These are phyloP conservation scores for Sparus aurata DNA, from an alignment of 2,797 vertebrate species.

Conservation along the genomic window DNA sequence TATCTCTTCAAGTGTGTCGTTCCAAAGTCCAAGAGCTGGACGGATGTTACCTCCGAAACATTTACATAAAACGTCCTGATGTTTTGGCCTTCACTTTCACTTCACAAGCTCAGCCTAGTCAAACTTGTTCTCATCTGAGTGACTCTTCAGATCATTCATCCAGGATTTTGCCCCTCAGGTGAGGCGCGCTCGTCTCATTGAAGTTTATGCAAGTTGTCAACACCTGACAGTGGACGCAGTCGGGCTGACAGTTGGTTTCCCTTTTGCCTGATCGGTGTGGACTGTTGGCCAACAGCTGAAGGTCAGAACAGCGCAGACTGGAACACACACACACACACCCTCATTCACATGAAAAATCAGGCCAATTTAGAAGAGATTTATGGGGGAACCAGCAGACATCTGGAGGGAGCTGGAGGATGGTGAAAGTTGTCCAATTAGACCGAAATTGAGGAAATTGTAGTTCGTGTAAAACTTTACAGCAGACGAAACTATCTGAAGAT, in stretches of 20 bases:
- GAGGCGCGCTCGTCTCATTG: slow-evolving; percentile 42
- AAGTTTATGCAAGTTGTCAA: slow-evolving; percentile 79
- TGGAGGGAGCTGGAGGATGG: slow-evolving; percentile 45
- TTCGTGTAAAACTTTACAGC: background rate
- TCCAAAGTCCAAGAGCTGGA: too few species aligned
- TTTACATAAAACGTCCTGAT: background rate
- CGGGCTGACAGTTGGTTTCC: slow-evolving; percentile 55
- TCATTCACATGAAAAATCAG: slow-evolving; percentile 42
- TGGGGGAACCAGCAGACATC: slow-evolving; percentile 55
- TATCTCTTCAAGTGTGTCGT: too few species aligned
- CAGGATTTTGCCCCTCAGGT: slow-evolving; percentile 66
- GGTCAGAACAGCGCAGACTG: slow-evolving; percentile 61
- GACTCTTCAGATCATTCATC: slow-evolving; percentile 55
- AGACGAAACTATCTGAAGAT: slow-evolving; percentile 10
- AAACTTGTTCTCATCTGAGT: slow-evolving; percentile 44
- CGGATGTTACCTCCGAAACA: background rate
- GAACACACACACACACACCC: background rate
- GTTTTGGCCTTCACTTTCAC: slow-evolving; percentile 22
- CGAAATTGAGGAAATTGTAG: slow-evolving; percentile 33
- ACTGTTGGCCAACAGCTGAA: slow-evolving; percentile 73
- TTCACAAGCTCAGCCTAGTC: slow-evolving; percentile 31
- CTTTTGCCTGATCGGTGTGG: slow-evolving; percentile 57
- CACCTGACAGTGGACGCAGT: slow-evolving; percentile 69
- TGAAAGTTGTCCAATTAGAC: slow-evolving; percentile 33
- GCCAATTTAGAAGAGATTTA: slow-evolving; percentile 64